These are phyloP conservation scores for Micrasema longulum DNA, from an alignment of 1,140 invertebrate genomes.

Conservation along the genomic window DNA sequence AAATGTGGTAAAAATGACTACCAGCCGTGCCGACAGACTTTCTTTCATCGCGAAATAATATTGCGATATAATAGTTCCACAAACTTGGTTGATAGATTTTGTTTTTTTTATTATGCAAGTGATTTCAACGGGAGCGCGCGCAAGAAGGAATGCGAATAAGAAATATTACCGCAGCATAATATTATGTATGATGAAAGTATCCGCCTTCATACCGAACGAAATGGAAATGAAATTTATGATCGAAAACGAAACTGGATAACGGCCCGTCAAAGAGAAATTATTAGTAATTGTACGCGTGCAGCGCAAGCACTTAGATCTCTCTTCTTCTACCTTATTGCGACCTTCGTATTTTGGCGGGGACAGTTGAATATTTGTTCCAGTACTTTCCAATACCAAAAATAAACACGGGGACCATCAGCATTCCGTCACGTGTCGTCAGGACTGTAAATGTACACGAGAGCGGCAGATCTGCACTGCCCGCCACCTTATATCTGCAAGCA, in stretches of 20 bases:
- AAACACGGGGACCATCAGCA: conserved; percentile 37
- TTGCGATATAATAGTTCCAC: neutral
- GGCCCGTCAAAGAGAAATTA: conserved; percentile 44
- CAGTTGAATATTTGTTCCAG: neutral
- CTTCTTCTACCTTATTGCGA: conserved; percentile 44
- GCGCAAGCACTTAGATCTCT: conserved; percentile 39
- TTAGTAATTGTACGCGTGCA: conserved; percentile 46
- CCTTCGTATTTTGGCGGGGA: conserved; percentile 49
- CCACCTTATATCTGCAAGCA: neutral
- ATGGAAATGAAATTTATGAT: conserved; percentile 35
- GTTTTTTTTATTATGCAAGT: conserved; percentile 17
- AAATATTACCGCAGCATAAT: conserved; percentile 19
- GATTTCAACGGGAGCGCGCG: conserved; percentile 5
- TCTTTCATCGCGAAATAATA: neutral
- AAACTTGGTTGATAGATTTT: neutral
- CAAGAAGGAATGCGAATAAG: conserved; percentile 17
- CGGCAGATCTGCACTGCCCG: neutral
- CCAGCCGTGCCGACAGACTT: no score
- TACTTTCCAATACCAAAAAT: conserved; percentile 43
- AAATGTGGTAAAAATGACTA: no score
- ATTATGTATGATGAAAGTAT: conserved; percentile 9
- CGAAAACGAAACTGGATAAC: conserved; percentile 35
- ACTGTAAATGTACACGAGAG: neutral
- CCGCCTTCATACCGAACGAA: neutral
- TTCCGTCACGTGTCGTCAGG: conserved; percentile 42